Conservation (phyloP, 2,888 invertebrate species). For the Trichopoda pennipes region DNA sequence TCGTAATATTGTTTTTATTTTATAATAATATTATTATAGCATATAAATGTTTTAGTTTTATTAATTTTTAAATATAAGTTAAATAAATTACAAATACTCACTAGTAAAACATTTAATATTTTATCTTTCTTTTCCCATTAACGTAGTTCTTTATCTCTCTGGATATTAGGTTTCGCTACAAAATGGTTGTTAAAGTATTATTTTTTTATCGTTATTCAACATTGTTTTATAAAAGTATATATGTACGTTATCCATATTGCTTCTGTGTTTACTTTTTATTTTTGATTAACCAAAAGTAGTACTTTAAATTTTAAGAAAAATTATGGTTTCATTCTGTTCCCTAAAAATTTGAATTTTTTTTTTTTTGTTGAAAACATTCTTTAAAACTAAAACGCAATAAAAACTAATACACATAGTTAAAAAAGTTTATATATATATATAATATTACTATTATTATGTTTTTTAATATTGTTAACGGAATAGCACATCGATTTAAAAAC, state of each 20-base stretch:
- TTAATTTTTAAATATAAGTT: slow-evolving; percentile 61
- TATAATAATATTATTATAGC: slow-evolving; percentile 47
- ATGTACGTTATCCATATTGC: slow-evolving; percentile 39
- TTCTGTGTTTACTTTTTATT: slow-evolving; percentile 33
- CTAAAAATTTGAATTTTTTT: slow-evolving; percentile 58
- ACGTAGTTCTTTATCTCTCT: slow-evolving; percentile 34
- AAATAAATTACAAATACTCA: slow-evolving; percentile 68
- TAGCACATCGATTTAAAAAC: not conserved
- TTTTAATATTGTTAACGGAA: slow-evolving; percentile 1
- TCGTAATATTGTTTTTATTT: slow-evolving; percentile 30
- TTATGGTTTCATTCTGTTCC: slow-evolving; percentile 46
- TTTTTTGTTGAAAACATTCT: slow-evolving; percentile 20
- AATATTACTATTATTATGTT: too few species aligned
- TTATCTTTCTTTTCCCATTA: slow-evolving; percentile 26
- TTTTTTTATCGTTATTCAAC: slow-evolving; percentile 19
- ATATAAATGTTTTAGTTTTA: slow-evolving; percentile 53
- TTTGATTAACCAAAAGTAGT: slow-evolving; percentile 35
- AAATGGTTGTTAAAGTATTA: slow-evolving; percentile 31
- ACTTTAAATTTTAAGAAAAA: slow-evolving; percentile 10
- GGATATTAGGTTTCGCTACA: slow-evolving; percentile 49
- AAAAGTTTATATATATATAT: not conserved
- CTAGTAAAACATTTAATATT: slow-evolving; percentile 65
- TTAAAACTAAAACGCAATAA: not conserved
- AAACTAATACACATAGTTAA: not conserved
- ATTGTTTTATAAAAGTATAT: slow-evolving; percentile 35